phyloP scores from a whole-genome alignment of 2,797 vertebrate species.

The Lithobates pipiens region DNA sequence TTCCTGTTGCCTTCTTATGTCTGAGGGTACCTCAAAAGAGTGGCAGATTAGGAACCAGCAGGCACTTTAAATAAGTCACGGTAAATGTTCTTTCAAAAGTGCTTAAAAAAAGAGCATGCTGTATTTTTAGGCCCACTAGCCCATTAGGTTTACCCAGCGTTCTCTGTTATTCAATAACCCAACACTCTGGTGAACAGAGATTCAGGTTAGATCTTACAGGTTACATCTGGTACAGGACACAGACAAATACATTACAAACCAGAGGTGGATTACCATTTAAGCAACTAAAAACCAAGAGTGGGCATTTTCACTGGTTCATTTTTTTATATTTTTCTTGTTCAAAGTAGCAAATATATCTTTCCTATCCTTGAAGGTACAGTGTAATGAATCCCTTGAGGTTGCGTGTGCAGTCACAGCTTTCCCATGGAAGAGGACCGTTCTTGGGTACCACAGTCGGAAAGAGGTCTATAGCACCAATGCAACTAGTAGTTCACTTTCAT shows the following conservation, averaged over 20 bases:
- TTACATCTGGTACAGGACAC: conserved; percentile 10
- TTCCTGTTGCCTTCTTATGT: neutral
- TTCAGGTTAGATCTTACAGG: no score
- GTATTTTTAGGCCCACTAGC: neutral
- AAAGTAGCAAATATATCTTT: no score
- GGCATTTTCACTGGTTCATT: conserved; percentile 42
- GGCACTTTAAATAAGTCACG: neutral
- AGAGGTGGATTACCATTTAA: conserved; percentile 22
- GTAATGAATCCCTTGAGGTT: no score
- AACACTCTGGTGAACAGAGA: conserved; percentile 30
- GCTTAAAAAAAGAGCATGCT: no score
- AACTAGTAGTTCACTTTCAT: no score
- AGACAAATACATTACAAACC: conserved; percentile 19
- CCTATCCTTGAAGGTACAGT: no score
- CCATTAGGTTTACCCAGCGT: neutral
- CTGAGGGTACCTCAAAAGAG: neutral
- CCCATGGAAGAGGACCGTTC: neutral
- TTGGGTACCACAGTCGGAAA: neutral
- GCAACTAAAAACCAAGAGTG: conserved; percentile 33
- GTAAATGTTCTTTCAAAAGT: neutral
- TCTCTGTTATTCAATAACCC: neutral
- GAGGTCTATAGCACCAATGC: no score
- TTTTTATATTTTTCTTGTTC: neutral
- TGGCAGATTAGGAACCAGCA: neutral
- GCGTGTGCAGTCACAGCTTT: no score